phyloP scores from a whole-genome alignment of 2,797 vertebrate species.

The Alcedo quadribrachys region DNA sequence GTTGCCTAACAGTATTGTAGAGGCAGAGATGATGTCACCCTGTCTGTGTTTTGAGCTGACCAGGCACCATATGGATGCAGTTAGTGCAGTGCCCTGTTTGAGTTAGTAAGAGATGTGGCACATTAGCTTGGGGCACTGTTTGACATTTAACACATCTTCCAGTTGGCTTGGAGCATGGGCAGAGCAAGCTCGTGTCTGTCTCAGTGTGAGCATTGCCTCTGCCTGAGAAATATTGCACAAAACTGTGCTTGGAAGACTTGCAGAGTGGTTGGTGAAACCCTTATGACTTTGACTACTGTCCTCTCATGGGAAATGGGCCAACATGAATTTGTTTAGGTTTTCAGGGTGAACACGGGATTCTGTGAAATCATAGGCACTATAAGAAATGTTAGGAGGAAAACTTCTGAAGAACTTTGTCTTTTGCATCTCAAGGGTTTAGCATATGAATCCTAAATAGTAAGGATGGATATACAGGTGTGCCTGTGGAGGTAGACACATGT shows the following conservation, averaged over 20 bases:
- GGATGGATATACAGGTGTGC: background rate
- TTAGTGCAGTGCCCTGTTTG: background rate
- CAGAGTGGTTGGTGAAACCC: constrained; percentile 5
- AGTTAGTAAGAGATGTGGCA: background rate
- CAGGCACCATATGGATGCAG: constrained; percentile 16
- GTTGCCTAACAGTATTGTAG: background rate
- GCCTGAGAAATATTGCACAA: background rate
- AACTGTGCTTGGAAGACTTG: background rate
- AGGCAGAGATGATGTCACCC: constrained; percentile 33
- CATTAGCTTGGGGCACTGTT: background rate
- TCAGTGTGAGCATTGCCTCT: background rate
- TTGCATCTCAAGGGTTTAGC: background rate
- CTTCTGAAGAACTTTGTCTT: background rate
- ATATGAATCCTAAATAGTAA: background rate
- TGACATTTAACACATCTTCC: constrained; percentile 31
- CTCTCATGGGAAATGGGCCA: background rate
- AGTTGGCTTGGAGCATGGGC: constrained; percentile 19
- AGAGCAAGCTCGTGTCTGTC: background rate
- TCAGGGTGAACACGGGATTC: background rate
- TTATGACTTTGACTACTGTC: background rate
- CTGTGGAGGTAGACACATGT: background rate
- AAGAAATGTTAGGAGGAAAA: background rate
- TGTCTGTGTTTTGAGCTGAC: constrained; percentile 21
- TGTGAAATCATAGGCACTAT: background rate
- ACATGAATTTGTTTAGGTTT: background rate